phyloP scores from a whole-genome alignment of 2,113 vertebrate species.

The Brachypteracias leptosomus region DNA sequence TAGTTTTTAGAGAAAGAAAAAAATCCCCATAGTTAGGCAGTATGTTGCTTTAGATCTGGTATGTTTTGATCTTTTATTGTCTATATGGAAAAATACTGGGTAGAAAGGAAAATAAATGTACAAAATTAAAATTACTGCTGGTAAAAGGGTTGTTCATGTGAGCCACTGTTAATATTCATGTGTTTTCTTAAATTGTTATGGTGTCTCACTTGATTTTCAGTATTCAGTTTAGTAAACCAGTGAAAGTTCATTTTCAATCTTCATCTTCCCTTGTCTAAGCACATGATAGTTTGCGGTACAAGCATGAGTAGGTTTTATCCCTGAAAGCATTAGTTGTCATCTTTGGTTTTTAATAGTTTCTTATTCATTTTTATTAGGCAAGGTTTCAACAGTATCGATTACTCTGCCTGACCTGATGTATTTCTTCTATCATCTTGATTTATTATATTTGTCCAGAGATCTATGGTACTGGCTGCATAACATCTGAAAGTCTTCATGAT shows the following conservation, averaged over 20 bases:
- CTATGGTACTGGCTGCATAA: neutral
- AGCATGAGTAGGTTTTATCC: neutral
- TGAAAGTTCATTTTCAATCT: neutral
- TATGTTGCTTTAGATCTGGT: neutral
- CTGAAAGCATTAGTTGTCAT: neutral
- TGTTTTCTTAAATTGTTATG: neutral
- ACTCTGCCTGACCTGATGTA: neutral
- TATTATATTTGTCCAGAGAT: neutral
- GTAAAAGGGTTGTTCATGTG: neutral
- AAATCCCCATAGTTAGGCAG: neutral
- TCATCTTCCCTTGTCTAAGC: neutral
- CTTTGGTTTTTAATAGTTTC: neutral
- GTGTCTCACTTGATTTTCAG: neutral
- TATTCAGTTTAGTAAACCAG: neutral
- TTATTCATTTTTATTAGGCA: neutral
- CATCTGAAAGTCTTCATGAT: neutral
- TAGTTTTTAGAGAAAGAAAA: neutral
- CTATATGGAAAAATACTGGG: neutral
- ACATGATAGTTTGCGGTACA: neutral
- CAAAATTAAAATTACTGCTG: neutral
- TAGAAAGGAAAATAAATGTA: neutral
- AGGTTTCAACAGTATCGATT: neutral
- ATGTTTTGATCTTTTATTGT: neutral
- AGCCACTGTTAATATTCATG: neutral
- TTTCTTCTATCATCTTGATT: neutral